phyloP scores from a whole-genome alignment of 2,888 invertebrate species.

The Eumacrocentrus americanus region DNA sequence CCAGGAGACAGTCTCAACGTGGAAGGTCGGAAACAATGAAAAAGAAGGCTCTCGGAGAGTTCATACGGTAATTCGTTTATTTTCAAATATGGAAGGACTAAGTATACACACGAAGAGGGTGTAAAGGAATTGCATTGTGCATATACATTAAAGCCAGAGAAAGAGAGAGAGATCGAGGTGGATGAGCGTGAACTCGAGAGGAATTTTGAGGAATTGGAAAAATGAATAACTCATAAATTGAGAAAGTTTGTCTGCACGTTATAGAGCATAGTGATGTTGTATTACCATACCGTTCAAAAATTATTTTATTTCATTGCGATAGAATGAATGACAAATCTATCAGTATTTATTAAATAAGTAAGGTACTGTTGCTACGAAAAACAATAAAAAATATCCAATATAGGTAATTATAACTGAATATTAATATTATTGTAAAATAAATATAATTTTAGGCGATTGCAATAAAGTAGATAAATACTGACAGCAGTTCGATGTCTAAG shows the following conservation, averaged over 20 bases:
- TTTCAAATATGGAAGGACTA: background rate
- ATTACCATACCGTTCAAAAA: too few relatives aligned
- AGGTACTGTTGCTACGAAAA: too few relatives aligned
- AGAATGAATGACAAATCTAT: too few relatives aligned
- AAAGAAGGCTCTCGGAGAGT: slow-evolving; percentile 3
- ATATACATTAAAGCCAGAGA: background rate
- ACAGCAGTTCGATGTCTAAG: too few relatives aligned
- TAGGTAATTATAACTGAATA: too few relatives aligned
- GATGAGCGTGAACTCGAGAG: background rate
- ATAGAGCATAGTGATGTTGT: too few relatives aligned
- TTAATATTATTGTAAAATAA: too few relatives aligned
- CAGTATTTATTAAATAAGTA: too few relatives aligned
- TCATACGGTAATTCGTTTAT: slow-evolving; percentile 11
- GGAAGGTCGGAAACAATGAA: background rate
- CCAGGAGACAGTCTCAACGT: background rate
- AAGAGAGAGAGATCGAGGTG: slow-evolving; percentile 1
- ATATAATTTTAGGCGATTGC: too few relatives aligned
- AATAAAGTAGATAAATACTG: too few relatives aligned
- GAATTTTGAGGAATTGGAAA: background rate
- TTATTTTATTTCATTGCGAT: too few relatives aligned
- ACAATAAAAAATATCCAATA: too few relatives aligned
- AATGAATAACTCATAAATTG: background rate
- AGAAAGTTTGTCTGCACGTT: background rate
- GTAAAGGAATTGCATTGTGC: background rate
- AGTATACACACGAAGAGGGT: slow-evolving; percentile 6